Evolutionary conservation across 2,797 vertebrate species (phyloP), one percentile per base, ranked within the genome.

Genomic region (Phataginus tricuspis): DNA sequence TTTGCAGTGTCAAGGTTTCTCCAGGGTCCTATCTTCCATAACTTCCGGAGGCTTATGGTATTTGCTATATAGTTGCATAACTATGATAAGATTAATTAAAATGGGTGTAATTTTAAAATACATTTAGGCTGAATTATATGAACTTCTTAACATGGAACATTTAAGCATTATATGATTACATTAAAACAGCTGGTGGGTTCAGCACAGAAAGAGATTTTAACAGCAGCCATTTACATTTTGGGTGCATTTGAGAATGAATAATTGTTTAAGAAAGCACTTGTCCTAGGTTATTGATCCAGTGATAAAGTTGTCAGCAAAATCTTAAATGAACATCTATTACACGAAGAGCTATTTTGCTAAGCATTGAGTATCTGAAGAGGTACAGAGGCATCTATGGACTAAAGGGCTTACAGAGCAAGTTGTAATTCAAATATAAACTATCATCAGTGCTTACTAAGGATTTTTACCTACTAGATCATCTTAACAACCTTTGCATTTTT

Each of bases 81-180:
- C 79, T 95, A 90, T 90, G 39, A 59, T 90, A 96, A 97, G 95
- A 92, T 94, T 97, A 95, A 97, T 97, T 98, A 79, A 39, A 96
- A 97, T 64, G 97, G 39, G 19, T 90, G 37, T 13, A 96, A 97
- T 97, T 97, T 98, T 90, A 97, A 97, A 94, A 96, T 86, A 86
- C 23, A 91, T 95, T 97, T 97, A 31, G 98, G 89, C n/a, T 93
- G 68, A 97, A 98, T 97, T 97, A 90, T 93, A 96, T 90, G 63
- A 95, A 92, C 39, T 96, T 96, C 82, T 45, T 96, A 96, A 94
- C 90, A 96, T 45, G 53, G 11, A 96, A 93, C 27, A 97, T 95
- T 98, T 97, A 96, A 96, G 92, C 27, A 83, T 82, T 68, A 85
- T 86, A 72, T 71, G 79, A 96, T 95, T 97, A 80, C 78, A 96